Base-by-base conservation (phyloP, 2,113 vertebrate species). In the Tetrao urogallus region DNA sequence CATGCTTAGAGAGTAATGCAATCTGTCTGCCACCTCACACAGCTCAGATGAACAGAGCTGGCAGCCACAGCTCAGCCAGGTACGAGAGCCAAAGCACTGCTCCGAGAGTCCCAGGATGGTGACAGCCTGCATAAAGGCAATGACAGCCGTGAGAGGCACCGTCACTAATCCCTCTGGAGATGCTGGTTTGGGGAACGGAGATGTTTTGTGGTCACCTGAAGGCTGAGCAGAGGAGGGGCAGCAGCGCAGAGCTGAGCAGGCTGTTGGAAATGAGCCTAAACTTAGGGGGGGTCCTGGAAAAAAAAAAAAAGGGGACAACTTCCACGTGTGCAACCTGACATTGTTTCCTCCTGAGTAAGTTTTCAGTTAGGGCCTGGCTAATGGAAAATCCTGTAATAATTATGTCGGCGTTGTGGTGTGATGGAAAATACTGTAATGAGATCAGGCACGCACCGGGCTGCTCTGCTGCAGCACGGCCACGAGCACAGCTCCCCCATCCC, bases 91-190 rank as follows among this genome's bases (percentile, higher is more conserved):
- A 3, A 40, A 83, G 82, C 5, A 12, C 12, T n/a, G 34, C 48
- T 32, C 66, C 0, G 0, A 0, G 0, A 3, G 40, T 0, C 65
- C 83, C 0, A 0, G 4, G 30, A 22, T 0, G 0, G 43, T 21
- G 61, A 54, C 69, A 47, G 72, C 30, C 1, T 0, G 32, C 2
- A 2, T 50, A 43, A 82, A 74, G 88, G 56, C 72, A 83, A 38
- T 0, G 5, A 5, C 76, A 45, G 1, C 42, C 13, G 0, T n/a
- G 83, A 18, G 9, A 58, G 86, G 34, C 0, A 1, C 34, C 22
- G 30, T 13, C 69, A 70, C 1, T 7, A 16, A 67, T 25, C 82
- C n/a, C 65, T 18, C 32, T 3, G 74, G 71, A 60, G 57, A 71
- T 1, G 36, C 40, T 32, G 66, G 17, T 6, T n/a, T 64, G 34